A percentile compares a stretch with the other conserved stretches of the same genome.
phyloP scores from a whole-genome alignment of 2,888 invertebrate species.

The Volucella inanis region DNA sequence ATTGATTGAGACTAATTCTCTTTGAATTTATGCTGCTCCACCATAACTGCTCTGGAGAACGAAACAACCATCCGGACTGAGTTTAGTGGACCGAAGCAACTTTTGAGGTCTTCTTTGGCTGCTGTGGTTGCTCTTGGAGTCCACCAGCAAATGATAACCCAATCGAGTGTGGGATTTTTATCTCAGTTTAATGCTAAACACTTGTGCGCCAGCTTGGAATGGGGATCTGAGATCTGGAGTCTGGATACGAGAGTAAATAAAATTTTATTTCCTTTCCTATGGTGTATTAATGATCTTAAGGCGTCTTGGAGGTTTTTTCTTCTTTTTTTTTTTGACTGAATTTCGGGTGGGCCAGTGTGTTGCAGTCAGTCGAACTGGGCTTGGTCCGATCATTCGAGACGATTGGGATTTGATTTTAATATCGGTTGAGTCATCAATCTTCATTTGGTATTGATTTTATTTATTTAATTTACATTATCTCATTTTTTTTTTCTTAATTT shows the following conservation, averaged over 20 bases:
- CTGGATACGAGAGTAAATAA: slow-evolving; percentile 55
- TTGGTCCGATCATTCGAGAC: not conserved
- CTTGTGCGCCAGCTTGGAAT: slow-evolving; percentile 50
- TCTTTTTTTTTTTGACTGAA: slow-evolving; percentile 9
- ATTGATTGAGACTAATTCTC: slow-evolving; percentile 70
- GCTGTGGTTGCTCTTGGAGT: too few species aligned
- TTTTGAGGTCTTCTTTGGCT: slow-evolving; percentile 18
- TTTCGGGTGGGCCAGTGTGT: slow-evolving; percentile 65
- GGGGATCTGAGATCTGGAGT: slow-evolving; percentile 41
- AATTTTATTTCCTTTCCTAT: slow-evolving; percentile 51
- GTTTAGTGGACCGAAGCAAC: not conserved
- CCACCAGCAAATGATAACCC: slow-evolving; percentile 51
- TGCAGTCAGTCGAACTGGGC: slow-evolving; percentile 4
- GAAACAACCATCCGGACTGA: not conserved
- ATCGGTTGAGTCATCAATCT: slow-evolving; percentile 61
- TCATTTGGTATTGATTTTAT: slow-evolving; percentile 49
- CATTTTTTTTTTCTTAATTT: too few species aligned
- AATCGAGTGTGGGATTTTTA: slow-evolving; percentile 71
- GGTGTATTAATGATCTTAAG: slow-evolving; percentile 44
- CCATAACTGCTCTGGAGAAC: not conserved
- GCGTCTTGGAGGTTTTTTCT: slow-evolving; percentile 48
- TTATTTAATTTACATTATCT: not conserved
- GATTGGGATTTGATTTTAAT: slow-evolving; percentile 55
- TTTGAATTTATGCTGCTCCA: slow-evolving; percentile 58
- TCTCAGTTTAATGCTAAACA: slow-evolving; percentile 71